These are phyloP conservation scores for Hippopotamus amphibius DNA, from an alignment of 2,113 vertebrate genomes.

Conservation along the genomic window DNA sequence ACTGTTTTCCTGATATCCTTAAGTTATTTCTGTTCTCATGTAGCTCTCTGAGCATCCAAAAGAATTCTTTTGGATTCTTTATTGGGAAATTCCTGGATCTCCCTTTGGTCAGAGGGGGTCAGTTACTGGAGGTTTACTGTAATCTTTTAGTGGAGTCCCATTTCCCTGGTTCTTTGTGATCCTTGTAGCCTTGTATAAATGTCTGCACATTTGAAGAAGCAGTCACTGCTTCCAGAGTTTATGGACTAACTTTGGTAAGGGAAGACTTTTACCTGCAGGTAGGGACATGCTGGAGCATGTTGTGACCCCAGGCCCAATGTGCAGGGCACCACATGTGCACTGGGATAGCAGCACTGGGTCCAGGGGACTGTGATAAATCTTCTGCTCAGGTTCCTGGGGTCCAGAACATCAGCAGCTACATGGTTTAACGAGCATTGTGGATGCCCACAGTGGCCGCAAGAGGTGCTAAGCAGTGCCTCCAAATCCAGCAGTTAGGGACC, in stretches of 20 bases:
- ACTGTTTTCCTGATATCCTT: not conserved
- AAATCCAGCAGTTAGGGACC: not conserved
- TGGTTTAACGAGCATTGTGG: not conserved
- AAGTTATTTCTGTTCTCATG: not conserved
- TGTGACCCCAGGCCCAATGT: not conserved
- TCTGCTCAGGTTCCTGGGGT: not conserved
- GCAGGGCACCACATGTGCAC: not conserved
- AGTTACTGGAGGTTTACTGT: not conserved
- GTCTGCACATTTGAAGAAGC: not conserved
- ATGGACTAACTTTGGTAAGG: not conserved
- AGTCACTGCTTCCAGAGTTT: not conserved
- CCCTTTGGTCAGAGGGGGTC: not conserved
- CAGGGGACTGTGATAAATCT: too few species aligned
- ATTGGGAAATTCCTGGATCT: not conserved
- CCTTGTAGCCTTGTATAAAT: not conserved
- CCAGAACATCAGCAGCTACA: not conserved
- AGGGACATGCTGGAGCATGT: not conserved
- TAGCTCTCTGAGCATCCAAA: not conserved
- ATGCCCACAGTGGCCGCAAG: not conserved
- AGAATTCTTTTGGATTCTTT: not conserved
- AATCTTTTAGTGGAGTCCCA: not conserved
- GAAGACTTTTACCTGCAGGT: not conserved
- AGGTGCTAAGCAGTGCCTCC: not conserved
- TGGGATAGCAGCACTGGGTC: not conserved
- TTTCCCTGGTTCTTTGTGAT: not conserved